Conservation (phyloP, 2,113 vertebrate species). For the Corapipo altera region DNA sequence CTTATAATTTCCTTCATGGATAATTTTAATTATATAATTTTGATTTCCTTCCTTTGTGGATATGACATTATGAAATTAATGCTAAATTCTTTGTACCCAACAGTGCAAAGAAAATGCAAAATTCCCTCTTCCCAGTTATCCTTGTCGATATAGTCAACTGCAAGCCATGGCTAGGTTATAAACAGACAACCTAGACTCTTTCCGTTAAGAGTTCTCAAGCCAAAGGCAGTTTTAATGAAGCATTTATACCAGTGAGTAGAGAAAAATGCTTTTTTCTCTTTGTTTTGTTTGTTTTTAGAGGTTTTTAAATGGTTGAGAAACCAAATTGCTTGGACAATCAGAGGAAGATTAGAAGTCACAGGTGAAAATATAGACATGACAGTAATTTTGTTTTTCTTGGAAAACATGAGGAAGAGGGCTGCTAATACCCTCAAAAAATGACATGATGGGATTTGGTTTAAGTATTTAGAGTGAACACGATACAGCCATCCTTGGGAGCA, state of each 20-base stretch:
- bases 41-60: neutral
- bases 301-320: neutral
- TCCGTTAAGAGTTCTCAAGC: neutral
- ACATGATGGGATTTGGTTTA: neutral
- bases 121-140: neutral
- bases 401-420: neutral
- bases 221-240: neutral
- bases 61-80: neutral
- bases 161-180: neutral
- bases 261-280: neutral
- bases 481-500: neutral
- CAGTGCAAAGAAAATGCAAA: neutral
- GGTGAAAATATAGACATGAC: neutral
- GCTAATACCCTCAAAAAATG: neutral
- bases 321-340: neutral
- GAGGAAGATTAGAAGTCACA: neutral
- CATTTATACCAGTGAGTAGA: neutral
- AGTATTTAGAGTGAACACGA: neutral
- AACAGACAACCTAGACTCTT: neutral
- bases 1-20: neutral
- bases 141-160: neutral
- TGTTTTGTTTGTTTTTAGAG: neutral
- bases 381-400: neutral
- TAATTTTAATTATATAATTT: no score
- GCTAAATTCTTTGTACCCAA: neutral